These are phyloP conservation scores for Rhopalosiphum nymphaeae DNA, from an alignment of 2,888 invertebrate genomes.

Conservation along the genomic window DNA sequence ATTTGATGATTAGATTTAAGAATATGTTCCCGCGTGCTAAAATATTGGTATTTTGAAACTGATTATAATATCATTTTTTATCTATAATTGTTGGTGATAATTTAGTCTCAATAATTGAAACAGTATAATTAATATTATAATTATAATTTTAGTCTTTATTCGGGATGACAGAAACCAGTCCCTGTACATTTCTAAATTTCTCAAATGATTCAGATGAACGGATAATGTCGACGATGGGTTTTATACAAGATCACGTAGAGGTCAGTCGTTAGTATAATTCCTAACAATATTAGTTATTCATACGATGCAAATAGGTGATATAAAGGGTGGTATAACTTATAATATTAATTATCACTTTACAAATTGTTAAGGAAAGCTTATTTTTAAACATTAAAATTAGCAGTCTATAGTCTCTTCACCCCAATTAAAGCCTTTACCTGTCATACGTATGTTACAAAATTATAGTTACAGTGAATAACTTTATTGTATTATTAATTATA, in stretches of 20 bases:
- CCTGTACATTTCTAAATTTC: slow-evolving; percentile 73
- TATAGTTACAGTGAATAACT: neutral
- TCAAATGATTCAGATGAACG: slow-evolving; percentile 71
- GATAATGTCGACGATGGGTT: slow-evolving; percentile 73
- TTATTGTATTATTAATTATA: neutral
- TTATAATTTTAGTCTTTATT: slow-evolving; percentile 72
- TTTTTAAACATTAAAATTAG: too few relatives aligned
- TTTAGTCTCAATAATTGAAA: neutral
- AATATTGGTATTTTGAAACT: slow-evolving; percentile 17
- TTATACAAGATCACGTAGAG: slow-evolving; percentile 73
- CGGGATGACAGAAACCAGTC: slow-evolving; percentile 76
- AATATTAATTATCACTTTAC: too few relatives aligned
- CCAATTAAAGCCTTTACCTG: neutral
- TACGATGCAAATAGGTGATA: neutral
- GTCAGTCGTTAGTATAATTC: slow-evolving; percentile 69
- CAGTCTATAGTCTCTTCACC: too few relatives aligned
- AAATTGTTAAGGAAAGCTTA: too few relatives aligned
- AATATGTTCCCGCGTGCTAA: slow-evolving; percentile 19
- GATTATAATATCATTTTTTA: neutral
- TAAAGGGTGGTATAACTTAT: too few relatives aligned
- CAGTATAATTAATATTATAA: neutral
- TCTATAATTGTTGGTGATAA: neutral
- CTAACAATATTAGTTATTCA: neutral
- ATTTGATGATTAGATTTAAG: slow-evolving; percentile 73
- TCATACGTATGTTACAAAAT: neutral